Base-by-base conservation (phyloP, 1,140 invertebrate species). In the Agrypnia vestita region DNA sequence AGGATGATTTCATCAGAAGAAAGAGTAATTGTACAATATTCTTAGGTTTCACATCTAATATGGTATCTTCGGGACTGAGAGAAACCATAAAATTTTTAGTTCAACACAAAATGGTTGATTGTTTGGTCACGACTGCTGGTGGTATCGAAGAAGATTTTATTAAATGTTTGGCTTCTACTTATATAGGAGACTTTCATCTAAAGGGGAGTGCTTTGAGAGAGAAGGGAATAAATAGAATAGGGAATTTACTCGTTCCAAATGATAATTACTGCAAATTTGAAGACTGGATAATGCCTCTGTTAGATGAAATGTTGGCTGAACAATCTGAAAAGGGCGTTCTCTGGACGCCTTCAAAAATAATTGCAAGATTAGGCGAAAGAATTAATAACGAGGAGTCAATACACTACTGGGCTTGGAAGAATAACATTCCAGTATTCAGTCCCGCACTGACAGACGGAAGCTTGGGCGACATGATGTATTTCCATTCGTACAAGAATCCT, bases 81-180 rank as follows among this genome's bases (percentile, higher is more conserved):
- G 98, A 99, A 83, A 95, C 95, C 0, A 95, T 99, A 81, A 64
- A 91, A 93, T 81, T 83, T 49, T 59, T 83, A 61, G 80, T 81
- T 19, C 79, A 83, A 61, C 73, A 83, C 62, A 89, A 87, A 78
- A 85, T 89, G 91, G 92, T 99, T 53, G 99, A 99, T 88, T 98
- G 97, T 86, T 92, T 99, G 80, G 98, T 99, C 0, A 98, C 98
- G 49, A 98, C 97, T 59, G 99, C 98, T 15, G 99, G 99, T 21
- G 99, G 99, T 17, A 92, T 99, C 3, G 99, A 99, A 89, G 99
- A 99, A 90, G 99, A 99, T 90, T 93, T 99, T 49, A 99, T 99
- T 53, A 99, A 99, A 92, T 99, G 98, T 89, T 89, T 99, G 67
- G 96, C 95, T 4, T 96, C 97, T 6, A 99, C 98, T 0, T 98